A percentile compares a stretch with the other conserved stretches of the same genome.
Evolutionary conservation across 2,888 invertebrate genomes (phyloP).

Genomic region (Drosophila tripunctata): DNA sequence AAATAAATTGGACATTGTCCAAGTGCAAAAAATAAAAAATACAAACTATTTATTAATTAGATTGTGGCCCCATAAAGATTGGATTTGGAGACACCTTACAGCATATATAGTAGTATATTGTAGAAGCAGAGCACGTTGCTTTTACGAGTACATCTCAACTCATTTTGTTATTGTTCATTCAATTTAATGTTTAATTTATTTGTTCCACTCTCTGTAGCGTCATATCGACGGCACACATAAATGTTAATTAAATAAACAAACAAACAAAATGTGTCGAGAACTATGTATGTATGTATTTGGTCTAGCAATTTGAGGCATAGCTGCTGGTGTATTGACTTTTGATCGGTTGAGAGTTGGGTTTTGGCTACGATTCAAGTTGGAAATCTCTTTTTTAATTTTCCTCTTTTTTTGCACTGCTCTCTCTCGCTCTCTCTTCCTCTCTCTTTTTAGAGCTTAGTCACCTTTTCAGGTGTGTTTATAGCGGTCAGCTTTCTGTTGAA

Average conservation of each 20-base stretch:
- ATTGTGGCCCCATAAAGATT: conserved; percentile 33
- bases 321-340: conserved; percentile 32
- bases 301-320: conserved; percentile 47
- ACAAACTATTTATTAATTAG: conserved; percentile 48
- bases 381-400: no score
- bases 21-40: conserved; percentile 7
- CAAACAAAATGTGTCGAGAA: conserved; percentile 58
- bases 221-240: no score
- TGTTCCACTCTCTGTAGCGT: no score
- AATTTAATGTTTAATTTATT: conserved; percentile 26
- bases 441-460: conserved; percentile 27
- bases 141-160: no score
- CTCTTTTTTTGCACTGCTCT: no score
- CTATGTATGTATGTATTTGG: no score
- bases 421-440: background rate
- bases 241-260: conserved; percentile 75
- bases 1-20: conserved; percentile 48
- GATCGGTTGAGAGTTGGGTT: conserved; percentile 27
- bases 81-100: conserved; percentile 1
- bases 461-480: conserved; percentile 45
- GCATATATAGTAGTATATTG: no score
- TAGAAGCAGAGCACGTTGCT: no score
- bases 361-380: conserved; percentile 13
- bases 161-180: conserved; percentile 1
- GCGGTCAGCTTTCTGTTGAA: conserved; percentile 36